phyloP scores from a whole-genome alignment of 2,888 invertebrate genomes.

The Caenorhabditis plicata region DNA sequence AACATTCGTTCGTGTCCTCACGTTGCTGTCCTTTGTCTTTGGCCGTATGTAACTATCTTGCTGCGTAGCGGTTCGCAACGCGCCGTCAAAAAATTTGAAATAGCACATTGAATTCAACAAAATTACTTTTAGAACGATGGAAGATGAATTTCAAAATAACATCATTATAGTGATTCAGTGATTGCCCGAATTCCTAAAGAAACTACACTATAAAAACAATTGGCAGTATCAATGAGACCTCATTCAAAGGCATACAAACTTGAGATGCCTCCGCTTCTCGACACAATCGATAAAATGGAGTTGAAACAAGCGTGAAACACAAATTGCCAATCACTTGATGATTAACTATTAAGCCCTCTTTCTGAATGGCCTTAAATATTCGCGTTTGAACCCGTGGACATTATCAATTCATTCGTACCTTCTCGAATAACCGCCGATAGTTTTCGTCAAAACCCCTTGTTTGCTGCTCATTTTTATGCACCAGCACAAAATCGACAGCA shows the following conservation, averaged over 20 bases:
- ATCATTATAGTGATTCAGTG: no score
- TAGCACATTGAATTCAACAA: no score
- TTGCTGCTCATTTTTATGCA: slow-evolving; percentile 13
- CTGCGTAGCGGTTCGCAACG: no score
- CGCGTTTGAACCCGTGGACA: no score
- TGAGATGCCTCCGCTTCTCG: slow-evolving; percentile 39
- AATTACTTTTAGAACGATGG: no score
- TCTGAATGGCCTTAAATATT: slow-evolving; percentile 23
- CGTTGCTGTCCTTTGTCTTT: no score
- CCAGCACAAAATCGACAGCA: slow-evolving; percentile 45
- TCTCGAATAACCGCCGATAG: slow-evolving; percentile 25
- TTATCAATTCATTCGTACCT: not conserved
- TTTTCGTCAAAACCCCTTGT: slow-evolving; percentile 9
- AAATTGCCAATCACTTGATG: slow-evolving; percentile 30
- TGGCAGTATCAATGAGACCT: slow-evolving; percentile 22
- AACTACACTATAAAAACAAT: no score
- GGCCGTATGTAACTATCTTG: no score
- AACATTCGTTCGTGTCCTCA: no score
- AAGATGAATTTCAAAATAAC: no score
- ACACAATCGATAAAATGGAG: slow-evolving; percentile 45
- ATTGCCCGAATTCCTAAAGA: no score
- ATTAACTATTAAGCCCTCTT: slow-evolving; percentile 39
- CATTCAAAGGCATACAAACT: slow-evolving; percentile 46
- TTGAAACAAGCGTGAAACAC: slow-evolving; percentile 43
- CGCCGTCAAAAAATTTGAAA: no score